Base-by-base conservation (phyloP, 2,797 vertebrate species). In the Borostomias antarcticus region DNA sequence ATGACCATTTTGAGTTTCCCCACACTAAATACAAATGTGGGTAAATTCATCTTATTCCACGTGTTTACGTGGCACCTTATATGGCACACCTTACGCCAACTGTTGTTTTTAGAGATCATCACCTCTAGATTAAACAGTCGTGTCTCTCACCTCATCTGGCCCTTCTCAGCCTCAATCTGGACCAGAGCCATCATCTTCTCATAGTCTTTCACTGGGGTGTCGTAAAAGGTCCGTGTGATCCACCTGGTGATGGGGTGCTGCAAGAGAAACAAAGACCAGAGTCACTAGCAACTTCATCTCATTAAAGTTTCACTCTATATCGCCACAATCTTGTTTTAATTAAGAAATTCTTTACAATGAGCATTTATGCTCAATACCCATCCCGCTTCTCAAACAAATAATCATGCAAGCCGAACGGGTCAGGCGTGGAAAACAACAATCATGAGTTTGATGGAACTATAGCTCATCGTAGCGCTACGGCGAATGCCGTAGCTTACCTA, bases 221-320 rank as follows among this genome's bases (percentile, higher is more conserved):
- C 93, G 26, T 82, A 91, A 0, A 96, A 0, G 64, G 83, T 89
- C 58, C 91, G 84, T 28, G 87, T 65, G 70, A 99, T 95, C 94
- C 95, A 98, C 74, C 96, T 93, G 61, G 89, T 96, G 84, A 98
- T 96, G 51, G 98, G 98, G 72, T 99, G 96, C 98, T 99, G 74
- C 64, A 78, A n/a, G 74, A 7, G n/a, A 43, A 43, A 64, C 6
- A 50, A 7, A 40, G 30, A 30, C 5, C 26, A 45, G 5, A 17
- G 40, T 43, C 40, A 17, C 40, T 17, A n/a, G 15, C 40, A 5
- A 43, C 4, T n/a, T n/a, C n/a, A n/a, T n/a, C n/a, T n/a, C n/a
- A n/a, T n/a, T n/a, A n/a, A n/a, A n/a, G n/a, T n/a, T n/a, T n/a
- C n/a, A n/a, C n/a, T n/a, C n/a, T n/a, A n/a, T n/a, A n/a, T n/a